phyloP scores from a whole-genome alignment of 2,113 vertebrate species.

The Platycercus adscitus region DNA sequence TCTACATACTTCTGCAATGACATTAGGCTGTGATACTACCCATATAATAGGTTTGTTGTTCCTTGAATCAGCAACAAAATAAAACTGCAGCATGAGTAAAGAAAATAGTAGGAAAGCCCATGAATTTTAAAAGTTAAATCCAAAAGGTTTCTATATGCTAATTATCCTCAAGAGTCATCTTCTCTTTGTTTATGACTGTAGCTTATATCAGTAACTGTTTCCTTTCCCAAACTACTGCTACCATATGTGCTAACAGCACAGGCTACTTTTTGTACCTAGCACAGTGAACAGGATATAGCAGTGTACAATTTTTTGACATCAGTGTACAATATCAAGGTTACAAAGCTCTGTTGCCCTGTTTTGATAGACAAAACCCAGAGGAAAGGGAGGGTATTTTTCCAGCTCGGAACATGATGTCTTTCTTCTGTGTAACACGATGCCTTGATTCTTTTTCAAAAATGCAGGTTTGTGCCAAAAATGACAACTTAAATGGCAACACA shows the following conservation, averaged over 20 bases:
- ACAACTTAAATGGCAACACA: neutral
- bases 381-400: neutral
- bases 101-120: neutral
- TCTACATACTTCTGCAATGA: neutral
- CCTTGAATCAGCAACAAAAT: neutral
- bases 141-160: neutral
- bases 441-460: neutral
- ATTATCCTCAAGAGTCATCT: rapidly evolving
- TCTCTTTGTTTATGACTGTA: neutral
- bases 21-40: neutral
- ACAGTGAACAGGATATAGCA: neutral
- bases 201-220: neutral
- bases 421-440: neutral
- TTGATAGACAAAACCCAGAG: neutral
- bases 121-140: neutral
- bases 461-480: neutral
- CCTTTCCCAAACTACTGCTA: neutral
- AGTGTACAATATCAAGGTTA: neutral
- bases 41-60: neutral
- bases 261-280: neutral
- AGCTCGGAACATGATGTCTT: rapidly evolving
- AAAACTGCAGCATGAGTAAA: neutral
- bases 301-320: neutral
- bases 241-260: neutral
- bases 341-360: neutral